Percentiles rank a stretch among this genome's conserved stretches.
Conservation (phyloP, 1,140 invertebrate genomes). For the Drosophila jambulina region DNA sequence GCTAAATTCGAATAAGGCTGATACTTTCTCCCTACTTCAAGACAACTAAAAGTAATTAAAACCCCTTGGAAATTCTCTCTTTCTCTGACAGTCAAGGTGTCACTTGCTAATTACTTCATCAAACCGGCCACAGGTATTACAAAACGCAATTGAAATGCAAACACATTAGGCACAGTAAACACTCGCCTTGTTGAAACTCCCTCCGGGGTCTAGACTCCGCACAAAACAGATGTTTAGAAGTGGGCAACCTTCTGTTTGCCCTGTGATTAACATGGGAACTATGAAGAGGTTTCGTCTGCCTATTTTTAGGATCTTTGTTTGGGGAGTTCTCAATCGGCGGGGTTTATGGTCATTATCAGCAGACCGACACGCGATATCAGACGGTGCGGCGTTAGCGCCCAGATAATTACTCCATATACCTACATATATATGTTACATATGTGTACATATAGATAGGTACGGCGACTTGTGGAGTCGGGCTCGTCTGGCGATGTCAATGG, state of each 20-base stretch:
- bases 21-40: background rate
- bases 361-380: conserved; percentile 46
- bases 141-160: conserved; percentile 36
- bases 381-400: conserved; percentile 32
- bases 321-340: conserved; percentile 32
- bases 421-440: background rate
- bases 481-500: conserved; percentile 58
- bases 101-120: conserved; percentile 26
- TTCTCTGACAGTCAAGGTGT: conserved; percentile 11
- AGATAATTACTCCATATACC: conserved; percentile 30
- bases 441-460: conserved; percentile 8
- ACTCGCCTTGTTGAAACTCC: conserved; percentile 25
- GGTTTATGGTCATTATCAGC: conserved; percentile 25
- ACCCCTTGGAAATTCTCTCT: background rate
- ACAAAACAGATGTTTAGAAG: conserved; percentile 29
- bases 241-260: conserved; percentile 49
- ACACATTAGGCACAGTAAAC: conserved; percentile 50
- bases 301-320: conserved; percentile 49
- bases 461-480: conserved; percentile 6
- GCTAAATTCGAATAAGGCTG: background rate
- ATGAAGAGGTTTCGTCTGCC: conserved; percentile 40
- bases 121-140: conserved; percentile 19
- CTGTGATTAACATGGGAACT: conserved; percentile 44
- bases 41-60: background rate
- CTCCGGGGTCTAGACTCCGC: conserved; percentile 5